A percentile compares a stretch with the other conserved stretches of the same genome.
Evolutionary conservation across 2,888 invertebrate genomes (phyloP).

Genomic region (Scaptomyza reducta): DNA sequence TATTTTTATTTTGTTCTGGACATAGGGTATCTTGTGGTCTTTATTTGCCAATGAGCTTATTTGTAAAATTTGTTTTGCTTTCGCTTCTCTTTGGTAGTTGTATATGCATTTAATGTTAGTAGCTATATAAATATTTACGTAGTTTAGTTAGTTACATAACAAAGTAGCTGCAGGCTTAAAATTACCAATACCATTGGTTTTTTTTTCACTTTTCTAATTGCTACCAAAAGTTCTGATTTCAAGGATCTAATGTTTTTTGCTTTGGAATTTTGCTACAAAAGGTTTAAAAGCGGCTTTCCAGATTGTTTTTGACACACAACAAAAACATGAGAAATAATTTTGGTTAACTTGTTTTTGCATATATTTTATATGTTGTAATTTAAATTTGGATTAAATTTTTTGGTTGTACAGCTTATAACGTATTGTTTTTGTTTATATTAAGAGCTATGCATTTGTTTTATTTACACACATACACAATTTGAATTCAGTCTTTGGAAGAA

Average conservation of each 20-base stretch:
- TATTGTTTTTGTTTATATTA: slow-evolving; percentile 16
- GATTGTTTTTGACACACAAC: neutral
- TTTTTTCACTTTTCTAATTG: slow-evolving; percentile 27
- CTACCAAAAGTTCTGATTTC: slow-evolving; percentile 31
- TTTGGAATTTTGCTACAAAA: slow-evolving; percentile 43
- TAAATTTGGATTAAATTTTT: slow-evolving; percentile 6
- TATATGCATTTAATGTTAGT: slow-evolving; percentile 55
- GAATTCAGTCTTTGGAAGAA: slow-evolving; percentile 84
- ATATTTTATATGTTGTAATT: slow-evolving; percentile 9
- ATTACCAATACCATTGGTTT: slow-evolving; percentile 44
- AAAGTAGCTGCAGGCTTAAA: slow-evolving; percentile 60
- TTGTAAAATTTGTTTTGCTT: slow-evolving; percentile 28
- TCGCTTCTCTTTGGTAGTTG: slow-evolving; percentile 25
- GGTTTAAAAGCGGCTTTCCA: slow-evolving; percentile 8
- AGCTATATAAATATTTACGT: slow-evolving; percentile 67
- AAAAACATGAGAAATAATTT: neutral
- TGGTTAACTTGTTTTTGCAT: slow-evolving; percentile 1
- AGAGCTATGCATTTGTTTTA: slow-evolving; percentile 50
- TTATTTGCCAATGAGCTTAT: slow-evolving; percentile 18
- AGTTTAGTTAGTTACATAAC: slow-evolving; percentile 76
- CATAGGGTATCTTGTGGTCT: slow-evolving; percentile 44
- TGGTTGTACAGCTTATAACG: slow-evolving; percentile 38
- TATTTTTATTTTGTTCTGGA: neutral
- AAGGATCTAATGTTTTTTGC: slow-evolving; percentile 10
- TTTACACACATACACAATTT: slow-evolving; percentile 79